phyloP scores from a whole-genome alignment of 2,888 invertebrate genomes.

The Meteorus cinctellus region DNA sequence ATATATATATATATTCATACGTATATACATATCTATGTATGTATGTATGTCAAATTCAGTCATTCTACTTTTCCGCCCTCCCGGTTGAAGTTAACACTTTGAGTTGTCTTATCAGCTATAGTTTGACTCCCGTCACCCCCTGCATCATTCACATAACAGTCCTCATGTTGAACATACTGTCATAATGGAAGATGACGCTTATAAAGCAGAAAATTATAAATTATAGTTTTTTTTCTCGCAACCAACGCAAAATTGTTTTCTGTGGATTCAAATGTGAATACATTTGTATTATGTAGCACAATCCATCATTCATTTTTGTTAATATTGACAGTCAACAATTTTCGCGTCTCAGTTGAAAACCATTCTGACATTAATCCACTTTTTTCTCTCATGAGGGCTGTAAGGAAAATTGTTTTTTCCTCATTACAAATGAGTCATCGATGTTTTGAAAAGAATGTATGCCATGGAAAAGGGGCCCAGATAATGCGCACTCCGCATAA shows the following conservation, averaged over 20 bases:
- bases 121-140: background rate
- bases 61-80: slow-evolving; percentile 5
- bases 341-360: no score
- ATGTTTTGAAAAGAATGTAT: slow-evolving; percentile 27
- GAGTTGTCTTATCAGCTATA: background rate
- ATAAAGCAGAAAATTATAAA: background rate
- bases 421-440: no score
- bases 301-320: no score
- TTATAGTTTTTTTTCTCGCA: background rate
- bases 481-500: slow-evolving; percentile 31
- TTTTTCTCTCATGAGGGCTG: no score
- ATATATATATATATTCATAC: background rate
- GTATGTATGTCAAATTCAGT: background rate
- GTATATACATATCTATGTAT: no score
- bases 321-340: no score
- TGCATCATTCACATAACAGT: background rate
- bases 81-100: background rate
- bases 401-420: no score
- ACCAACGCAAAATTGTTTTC: no score
- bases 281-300: no score
- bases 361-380: no score
- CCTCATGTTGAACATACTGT: background rate
- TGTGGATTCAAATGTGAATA: no score
- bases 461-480: slow-evolving; percentile 11
- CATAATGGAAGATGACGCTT: background rate